Percentiles rank a stretch among this genome's conserved stretches.
Evolutionary conservation across 2,113 vertebrate genomes (phyloP).

Genomic region (Strix aluco): DNA sequence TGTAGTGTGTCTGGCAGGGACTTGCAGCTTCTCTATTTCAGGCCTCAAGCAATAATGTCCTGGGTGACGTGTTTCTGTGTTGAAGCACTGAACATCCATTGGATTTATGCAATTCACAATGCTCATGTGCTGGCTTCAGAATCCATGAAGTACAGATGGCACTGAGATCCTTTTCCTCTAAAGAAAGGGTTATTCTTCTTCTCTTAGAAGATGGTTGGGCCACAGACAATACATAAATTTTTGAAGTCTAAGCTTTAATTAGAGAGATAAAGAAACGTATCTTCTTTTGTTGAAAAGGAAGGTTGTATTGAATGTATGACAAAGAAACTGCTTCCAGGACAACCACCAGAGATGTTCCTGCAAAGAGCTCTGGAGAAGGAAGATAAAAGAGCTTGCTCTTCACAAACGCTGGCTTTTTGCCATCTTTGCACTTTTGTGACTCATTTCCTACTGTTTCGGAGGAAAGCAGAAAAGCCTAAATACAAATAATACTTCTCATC

Average conservation of each 20-base stretch:
- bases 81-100: not conserved
- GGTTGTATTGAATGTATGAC: constrained; percentile 57
- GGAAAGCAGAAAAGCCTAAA: constrained; percentile 28
- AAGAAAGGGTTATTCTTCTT: constrained; percentile 45
- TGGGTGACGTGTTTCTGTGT: constrained; percentile 12
- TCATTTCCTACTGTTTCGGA: constrained; percentile 7
- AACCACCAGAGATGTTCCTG: constrained; percentile 31
- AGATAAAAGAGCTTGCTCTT: constrained; percentile 67
- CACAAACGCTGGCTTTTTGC: constrained; percentile 48
- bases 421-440: constrained; percentile 25
- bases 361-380: constrained; percentile 50
- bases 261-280: constrained; percentile 67
- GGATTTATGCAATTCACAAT: constrained; percentile 38
- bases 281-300: constrained; percentile 61
- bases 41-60: constrained; percentile 33
- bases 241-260: constrained; percentile 73
- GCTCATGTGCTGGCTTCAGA: constrained; percentile 53
- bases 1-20: not conserved
- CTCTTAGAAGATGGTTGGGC: constrained; percentile 38
- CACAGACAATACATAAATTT: constrained; percentile 28
- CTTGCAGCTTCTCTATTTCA: constrained; percentile 46
- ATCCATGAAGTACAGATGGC: constrained; percentile 19
- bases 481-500: constrained; percentile 26
- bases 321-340: constrained; percentile 69
- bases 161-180: constrained; percentile 10